These are phyloP conservation scores for Phyllotis vaccarum DNA, from an alignment of 2,797 vertebrate species.

Conservation along the genomic window DNA sequence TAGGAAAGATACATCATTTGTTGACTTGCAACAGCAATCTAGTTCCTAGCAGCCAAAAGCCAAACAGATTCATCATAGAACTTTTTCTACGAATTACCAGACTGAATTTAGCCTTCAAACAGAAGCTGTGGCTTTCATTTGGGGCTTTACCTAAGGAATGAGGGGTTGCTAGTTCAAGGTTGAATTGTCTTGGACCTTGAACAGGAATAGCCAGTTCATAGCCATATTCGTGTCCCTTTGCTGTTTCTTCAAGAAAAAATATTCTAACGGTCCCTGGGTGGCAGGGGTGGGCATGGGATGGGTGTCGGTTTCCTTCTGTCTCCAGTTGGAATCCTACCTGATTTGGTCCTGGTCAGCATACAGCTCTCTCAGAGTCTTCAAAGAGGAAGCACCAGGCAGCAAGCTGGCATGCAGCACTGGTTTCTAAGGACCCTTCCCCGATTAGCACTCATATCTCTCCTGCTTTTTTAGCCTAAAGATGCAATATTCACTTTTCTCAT, in stretches of 20 bases:
- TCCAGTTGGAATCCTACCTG: neutral
- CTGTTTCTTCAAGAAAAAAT: neutral
- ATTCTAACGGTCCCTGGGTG: neutral
- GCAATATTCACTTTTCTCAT: neutral
- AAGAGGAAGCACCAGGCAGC: neutral
- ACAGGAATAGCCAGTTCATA: neutral
- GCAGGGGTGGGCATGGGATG: too few relatives aligned
- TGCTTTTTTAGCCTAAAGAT: neutral
- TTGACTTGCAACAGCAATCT: constrained; percentile 2
- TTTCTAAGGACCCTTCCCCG: neutral
- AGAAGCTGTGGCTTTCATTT: neutral
- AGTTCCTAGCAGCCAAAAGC: neutral
- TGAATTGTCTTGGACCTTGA: constrained; percentile 6
- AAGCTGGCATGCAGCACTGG: neutral
- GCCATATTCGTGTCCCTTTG: neutral
- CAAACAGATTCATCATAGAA: neutral
- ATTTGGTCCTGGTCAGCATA: neutral
- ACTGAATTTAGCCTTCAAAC: constrained; percentile 6
- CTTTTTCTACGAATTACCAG: neutral
- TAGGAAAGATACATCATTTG: neutral
- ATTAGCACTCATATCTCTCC: neutral
- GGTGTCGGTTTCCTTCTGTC: neutral
- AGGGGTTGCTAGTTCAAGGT: neutral
- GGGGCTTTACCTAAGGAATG: neutral
- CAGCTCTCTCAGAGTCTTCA: neutral